phyloP scores from a whole-genome alignment of 2,888 invertebrate genomes.

The Nipponacmea schrenckii region DNA sequence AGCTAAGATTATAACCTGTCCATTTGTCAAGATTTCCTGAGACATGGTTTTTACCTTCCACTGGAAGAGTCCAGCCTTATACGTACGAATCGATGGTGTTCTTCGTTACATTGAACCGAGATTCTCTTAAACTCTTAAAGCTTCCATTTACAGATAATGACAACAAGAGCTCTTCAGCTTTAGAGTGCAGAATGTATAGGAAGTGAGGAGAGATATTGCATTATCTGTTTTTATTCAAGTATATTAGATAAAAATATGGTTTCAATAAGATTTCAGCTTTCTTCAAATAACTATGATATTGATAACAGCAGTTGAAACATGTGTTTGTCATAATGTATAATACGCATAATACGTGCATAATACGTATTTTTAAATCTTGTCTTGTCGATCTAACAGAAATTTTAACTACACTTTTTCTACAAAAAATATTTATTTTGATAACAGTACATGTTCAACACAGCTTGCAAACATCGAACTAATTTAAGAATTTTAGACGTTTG shows the following conservation, averaged over 20 bases:
- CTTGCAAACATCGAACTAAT: no score
- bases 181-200: background rate
- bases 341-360: no score
- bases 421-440: no score
- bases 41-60: background rate
- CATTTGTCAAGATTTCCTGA: slow-evolving; percentile 4
- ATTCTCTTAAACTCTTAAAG: background rate
- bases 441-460: no score
- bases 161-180: background rate
- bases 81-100: background rate
- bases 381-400: no score
- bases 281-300: no score
- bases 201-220: background rate
- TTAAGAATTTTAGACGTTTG: no score
- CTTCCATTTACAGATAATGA: background rate
- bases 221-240: background rate
- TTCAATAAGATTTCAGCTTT: background rate
- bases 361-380: no score
- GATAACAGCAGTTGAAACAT: no score
- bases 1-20: background rate
- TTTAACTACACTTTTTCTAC: no score
- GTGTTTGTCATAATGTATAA: no score
- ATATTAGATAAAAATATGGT: background rate
- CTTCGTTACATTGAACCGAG: background rate
- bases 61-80: background rate